phyloP scores from a whole-genome alignment of 2,113 vertebrate species.

The Furnarius figulus region DNA sequence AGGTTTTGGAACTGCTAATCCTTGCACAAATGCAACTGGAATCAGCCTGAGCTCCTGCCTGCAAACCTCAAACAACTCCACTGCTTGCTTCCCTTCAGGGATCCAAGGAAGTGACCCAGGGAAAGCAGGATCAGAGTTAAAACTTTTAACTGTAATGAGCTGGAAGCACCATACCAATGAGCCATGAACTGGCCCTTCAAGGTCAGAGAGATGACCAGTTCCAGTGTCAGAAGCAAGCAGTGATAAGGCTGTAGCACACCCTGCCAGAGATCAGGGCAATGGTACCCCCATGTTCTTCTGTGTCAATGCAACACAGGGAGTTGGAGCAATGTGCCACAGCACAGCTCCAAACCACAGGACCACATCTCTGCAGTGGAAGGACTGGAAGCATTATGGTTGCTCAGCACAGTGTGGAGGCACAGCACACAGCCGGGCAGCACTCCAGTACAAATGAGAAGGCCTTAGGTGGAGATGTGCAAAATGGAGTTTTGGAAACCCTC shows the following conservation, averaged over 20 bases:
- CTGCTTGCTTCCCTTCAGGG: neutral
- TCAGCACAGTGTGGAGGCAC: neutral
- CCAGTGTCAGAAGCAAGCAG: neutral
- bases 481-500: neutral
- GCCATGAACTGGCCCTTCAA: neutral
- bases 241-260: too few relatives aligned
- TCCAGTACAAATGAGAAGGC: neutral
- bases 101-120: neutral
- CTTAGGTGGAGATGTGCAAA: neutral
- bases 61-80: neutral
- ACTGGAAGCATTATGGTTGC: accelerated
- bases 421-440: accelerated
- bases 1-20: neutral
- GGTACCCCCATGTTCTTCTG: too few relatives aligned
- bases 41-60: neutral
- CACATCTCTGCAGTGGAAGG: accelerated
- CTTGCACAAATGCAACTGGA: accelerated
- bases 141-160: neutral
- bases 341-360: accelerated
- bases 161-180: neutral
- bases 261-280: accelerated
- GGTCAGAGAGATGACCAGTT: neutral
- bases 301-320: accelerated
- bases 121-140: neutral
- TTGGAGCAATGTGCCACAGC: accelerated